Conservation (phyloP, 2,797 vertebrate species). For the Gallinago nigripennis region DNA sequence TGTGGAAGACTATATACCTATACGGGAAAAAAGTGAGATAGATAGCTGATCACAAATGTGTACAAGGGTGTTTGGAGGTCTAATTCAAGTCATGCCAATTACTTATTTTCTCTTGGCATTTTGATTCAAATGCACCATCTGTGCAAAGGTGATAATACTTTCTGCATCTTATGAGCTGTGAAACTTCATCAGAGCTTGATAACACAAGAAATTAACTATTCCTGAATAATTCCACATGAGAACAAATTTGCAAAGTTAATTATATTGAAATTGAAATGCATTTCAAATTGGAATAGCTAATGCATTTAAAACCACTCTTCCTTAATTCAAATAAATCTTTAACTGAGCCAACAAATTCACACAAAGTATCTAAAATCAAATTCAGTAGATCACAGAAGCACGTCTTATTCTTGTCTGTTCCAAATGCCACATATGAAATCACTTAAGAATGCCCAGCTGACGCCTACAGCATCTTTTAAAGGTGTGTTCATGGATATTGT, state of each 20-base stretch:
- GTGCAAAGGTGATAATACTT: not conserved
- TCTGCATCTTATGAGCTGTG: not conserved
- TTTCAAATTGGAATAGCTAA: not conserved
- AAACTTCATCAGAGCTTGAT: not conserved
- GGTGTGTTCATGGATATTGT: not conserved
- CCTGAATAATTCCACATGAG: not conserved
- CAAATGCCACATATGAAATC: not conserved
- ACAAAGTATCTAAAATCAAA: not conserved
- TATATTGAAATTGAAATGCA: not conserved
- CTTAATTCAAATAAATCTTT: not conserved
- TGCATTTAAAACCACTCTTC: not conserved
- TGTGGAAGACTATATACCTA: not conserved
- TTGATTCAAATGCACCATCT: not conserved
- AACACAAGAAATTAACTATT: not conserved
- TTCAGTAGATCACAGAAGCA: not conserved
- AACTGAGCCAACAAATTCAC: not conserved
- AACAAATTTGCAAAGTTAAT: not conserved
- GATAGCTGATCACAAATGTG: not conserved
- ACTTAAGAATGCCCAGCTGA: not conserved
- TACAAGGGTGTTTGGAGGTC: not conserved
- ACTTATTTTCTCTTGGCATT: not conserved
- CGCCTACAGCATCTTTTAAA: not conserved
- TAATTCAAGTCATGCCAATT: not conserved
- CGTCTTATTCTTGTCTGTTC: not conserved
- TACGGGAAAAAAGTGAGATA: not conserved